Evolutionary conservation across 2,797 vertebrate species (phyloP), one percentile per base, ranked within the genome.

Genomic region (Coregonus sp.): DNA sequence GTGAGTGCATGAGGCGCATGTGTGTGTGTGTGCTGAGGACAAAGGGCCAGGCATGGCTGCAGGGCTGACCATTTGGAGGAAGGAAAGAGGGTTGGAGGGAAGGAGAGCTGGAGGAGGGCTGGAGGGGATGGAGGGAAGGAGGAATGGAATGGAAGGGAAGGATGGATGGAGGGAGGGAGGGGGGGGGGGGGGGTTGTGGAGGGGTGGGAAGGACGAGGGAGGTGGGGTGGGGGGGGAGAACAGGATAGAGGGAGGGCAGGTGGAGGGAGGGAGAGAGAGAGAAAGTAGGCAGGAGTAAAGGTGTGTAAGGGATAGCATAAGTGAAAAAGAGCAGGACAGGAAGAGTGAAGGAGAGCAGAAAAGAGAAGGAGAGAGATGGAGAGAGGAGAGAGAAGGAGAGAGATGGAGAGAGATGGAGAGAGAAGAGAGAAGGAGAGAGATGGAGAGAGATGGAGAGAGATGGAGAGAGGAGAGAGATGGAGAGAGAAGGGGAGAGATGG

Each of bases 31-130:
- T 25, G 61, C 7, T 6, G 69, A 25, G 89, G 89, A 92, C 92
- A 93, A 93, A 89, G 88, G 90, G 90, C 89, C 89, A 94, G 93
- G 90, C 90, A 79, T 85, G 86, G 54, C 40, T 47, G 40, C 54
- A 59, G 90, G 80, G 85, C 86, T 90, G 92, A 93, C 92, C 92
- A 92, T 91, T 90, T 90, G 87, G 25, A 37, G 12, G 47, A 20
- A 40, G 68, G 35, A 29, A 11, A 54, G 65, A n/a, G 74, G 29
- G 25, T 25, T 25, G 1, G 5, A 54, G 5, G n/a, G 25, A 12
- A 20, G 20, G 15, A 25, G 25, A 25, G 25, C 25, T 25, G 25
- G 20, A n/a, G 56, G 52, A 15, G 47, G 59, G 25, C 2, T 12
- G 74, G 35, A 63, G 50, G 16, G 68, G 65, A 68, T 4, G 18